Base-by-base conservation (phyloP, 2,797 vertebrate genomes). In the Scomberomorus guttatus region DNA sequence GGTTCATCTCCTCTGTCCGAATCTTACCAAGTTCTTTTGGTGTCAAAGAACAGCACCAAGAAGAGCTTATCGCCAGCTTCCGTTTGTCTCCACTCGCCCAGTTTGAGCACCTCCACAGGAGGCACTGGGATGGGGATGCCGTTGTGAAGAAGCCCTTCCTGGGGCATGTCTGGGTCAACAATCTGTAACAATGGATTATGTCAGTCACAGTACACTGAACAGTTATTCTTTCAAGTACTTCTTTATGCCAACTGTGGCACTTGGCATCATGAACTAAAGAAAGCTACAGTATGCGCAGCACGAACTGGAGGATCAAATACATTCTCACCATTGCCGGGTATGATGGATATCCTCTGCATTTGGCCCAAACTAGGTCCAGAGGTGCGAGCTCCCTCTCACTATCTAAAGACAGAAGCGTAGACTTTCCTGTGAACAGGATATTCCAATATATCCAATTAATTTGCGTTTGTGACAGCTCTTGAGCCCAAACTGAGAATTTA, bases 31-130 rank as follows among this genome's bases (percentile, higher is more conserved):
- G 98, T 99, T 90, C 98, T 96, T 92, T 99, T 99, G 90, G 99
- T 98, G 94, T 99, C 98, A 91, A 99, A 99, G 94, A 99, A 99
- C 81, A 99, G 96, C 90, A 99, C 98, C 46, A 99, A 95, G 94
- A 98, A 99, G 89, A 99, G 97, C 83, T 97, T 98, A 89, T 98
- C 95, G 68, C 95, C 96, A 63, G 95, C 95, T 80, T 99, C 97
- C 2, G 90, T 93, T 90, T 96, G 95, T 77, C 95, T 96, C 92
- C 96, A 96, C 81, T 97, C 95, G 65, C 98, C 97, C 90, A 99
- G 86, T 90, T 97, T 97, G 89, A 99, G 93, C 83, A 99, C 98
- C 73, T 99, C 98, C 94, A 96, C 75, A 0, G 98, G 98, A 65
- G 98, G 98, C 66, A 99, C 98, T 1, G 98, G 98, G 81, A 99